phyloP scores from a whole-genome alignment of 2,888 invertebrate species.

The Eupithecia tripunctaria region DNA sequence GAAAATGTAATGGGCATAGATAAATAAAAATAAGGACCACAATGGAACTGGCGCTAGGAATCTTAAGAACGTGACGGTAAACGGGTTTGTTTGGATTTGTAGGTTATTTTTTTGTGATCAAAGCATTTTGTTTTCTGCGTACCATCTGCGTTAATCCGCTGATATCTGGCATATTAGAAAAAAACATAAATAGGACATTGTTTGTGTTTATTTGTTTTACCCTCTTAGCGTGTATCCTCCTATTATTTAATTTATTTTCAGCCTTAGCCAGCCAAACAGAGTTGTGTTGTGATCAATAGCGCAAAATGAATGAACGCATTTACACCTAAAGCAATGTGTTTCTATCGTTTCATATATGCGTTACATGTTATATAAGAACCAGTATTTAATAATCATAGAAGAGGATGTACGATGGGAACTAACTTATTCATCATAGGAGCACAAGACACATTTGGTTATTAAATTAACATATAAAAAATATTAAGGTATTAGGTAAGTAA shows the following conservation, averaged over 20 bases:
- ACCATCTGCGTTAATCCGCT: neutral
- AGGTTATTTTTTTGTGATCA: slow-evolving; percentile 13
- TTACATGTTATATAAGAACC: no score
- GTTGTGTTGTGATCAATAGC: slow-evolving; percentile 20
- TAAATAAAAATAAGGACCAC: slow-evolving; percentile 72
- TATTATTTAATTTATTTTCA: neutral
- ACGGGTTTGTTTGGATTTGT: slow-evolving; percentile 28
- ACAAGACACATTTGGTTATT: no score
- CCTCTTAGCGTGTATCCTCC: neutral
- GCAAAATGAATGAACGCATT: neutral
- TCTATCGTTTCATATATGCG: neutral
- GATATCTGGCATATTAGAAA: neutral
- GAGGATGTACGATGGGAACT: no score
- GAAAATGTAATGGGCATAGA: slow-evolving; percentile 81
- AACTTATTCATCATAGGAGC: no score
- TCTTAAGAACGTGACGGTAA: slow-evolving; percentile 52
- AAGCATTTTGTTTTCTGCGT: neutral
- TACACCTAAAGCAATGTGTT: neutral
- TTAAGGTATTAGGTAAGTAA: no score
- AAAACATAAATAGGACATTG: neutral
- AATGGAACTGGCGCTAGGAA: slow-evolving; percentile 69
- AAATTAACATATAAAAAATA: no score
- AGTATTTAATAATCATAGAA: no score
- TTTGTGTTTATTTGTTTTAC: neutral
- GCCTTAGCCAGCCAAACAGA: neutral